Evolutionary conservation across 2,888 invertebrate species (phyloP).

Genomic region (Chaetogeoica ovagalla): DNA sequence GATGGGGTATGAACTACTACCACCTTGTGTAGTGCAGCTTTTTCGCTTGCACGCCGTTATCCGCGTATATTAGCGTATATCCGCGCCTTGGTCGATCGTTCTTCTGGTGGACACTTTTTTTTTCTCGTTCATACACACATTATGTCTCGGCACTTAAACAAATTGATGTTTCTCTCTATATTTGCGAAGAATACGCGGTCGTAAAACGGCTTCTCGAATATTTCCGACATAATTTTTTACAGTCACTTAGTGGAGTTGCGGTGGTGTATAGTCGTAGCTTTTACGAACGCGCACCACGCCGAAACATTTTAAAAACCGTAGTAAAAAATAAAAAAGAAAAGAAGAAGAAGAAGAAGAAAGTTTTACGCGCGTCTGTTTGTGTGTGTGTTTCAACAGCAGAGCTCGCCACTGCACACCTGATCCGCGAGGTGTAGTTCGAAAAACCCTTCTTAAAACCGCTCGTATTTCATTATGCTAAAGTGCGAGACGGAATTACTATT

Average conservation of each 20-base stretch:
- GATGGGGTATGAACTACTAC: conserved; percentile 10
- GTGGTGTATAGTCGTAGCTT: not conserved
- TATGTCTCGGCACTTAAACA: conserved; percentile 40
- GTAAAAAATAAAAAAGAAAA: conserved; percentile 3
- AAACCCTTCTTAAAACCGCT: conserved; percentile 14
- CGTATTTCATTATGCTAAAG: conserved; percentile 52
- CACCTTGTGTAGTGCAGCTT: conserved; percentile 6
- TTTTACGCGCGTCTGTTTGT: not conserved
- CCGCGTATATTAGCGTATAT: too few relatives aligned
- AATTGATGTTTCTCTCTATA: conserved; percentile 36
- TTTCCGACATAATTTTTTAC: conserved; percentile 38
- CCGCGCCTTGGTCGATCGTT: not conserved
- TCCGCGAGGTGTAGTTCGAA: not conserved
- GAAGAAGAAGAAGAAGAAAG: not conserved
- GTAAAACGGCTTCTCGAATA: conserved; percentile 34
- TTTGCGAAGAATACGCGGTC: not conserved
- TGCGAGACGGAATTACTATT: conserved; percentile 36
- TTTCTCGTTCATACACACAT: not conserved
- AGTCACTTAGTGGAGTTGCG: conserved; percentile 16
- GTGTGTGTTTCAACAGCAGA: not conserved
- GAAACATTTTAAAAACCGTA: conserved; percentile 25
- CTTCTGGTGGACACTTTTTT: conserved; percentile 16
- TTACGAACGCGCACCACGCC: conserved; percentile 11
- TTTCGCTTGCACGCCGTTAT: conserved; percentile 16
- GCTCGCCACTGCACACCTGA: conserved; percentile 31